Base-by-base conservation (phyloP, 2,797 vertebrate species). In the Anisognathus igniventris region DNA sequence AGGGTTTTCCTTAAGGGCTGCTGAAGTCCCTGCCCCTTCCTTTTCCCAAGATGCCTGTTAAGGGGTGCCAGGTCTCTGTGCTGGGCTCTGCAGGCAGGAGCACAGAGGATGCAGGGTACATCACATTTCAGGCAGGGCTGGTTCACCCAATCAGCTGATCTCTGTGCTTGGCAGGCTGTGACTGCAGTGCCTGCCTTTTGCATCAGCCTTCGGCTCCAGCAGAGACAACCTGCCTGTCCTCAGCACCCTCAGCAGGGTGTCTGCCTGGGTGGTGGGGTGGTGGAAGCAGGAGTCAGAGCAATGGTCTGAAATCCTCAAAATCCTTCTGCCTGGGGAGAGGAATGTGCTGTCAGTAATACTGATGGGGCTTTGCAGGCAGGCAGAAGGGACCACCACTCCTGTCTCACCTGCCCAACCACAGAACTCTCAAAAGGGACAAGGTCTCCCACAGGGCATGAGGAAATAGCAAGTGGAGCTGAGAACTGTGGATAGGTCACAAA, bases 141-240 rank as follows among this genome's bases (percentile, higher is more conserved):
- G 35, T 53, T 65, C 57, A 15, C n/a, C 18, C 0, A 0, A n/a
- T 19, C 10, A 2, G 30, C 61, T 33, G 45, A 20, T 57, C 22
- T n/a, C 25, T 80, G 65, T 75, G 30, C 40, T 51, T 40, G 27
- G 42, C 42, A 74, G 62, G 21, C 31, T 66, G 45, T 91, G 45
- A 9, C 50, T 12, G 0, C 33, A 31, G 37, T 60, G 13, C 22
- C 35, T 81, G 40, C 37, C 70, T 42, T 30, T 35, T 56, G 16
- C 51, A n/a, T 51, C 82, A 85, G 53, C 48, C 24, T 28, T 14
- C 14, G 60, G 35, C 58, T 72, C 58, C 58, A 20, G n/a, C 70
- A 84, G 51, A 62, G 56, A 58, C 65, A 70, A 20, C 37, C 31
- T 77, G 27, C 54, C 51, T 35, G 35, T 33, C n/a, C 39, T 27